Conservation (phyloP, 2,888 invertebrate genomes). For the Drosophila anomalipes region DNA sequence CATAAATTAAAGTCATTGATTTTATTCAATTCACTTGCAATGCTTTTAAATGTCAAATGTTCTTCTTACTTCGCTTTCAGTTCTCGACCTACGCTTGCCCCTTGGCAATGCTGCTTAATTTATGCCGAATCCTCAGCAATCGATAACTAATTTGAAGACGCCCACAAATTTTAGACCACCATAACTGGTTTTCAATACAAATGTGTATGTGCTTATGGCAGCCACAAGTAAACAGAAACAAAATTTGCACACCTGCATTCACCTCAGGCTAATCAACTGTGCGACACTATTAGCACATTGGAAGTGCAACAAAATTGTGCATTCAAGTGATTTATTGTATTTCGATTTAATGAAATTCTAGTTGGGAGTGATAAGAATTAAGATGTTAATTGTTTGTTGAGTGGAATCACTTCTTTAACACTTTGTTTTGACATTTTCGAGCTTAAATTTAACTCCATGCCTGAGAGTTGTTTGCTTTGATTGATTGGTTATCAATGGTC, state of each 20-base stretch:
- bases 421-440: background rate
- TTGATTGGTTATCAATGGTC: slow-evolving; percentile 46
- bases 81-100: background rate
- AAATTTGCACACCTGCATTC: slow-evolving; percentile 14
- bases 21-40: background rate
- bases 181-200: background rate
- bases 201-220: background rate
- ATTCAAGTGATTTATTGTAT: background rate
- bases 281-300: slow-evolving; percentile 39
- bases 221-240: background rate
- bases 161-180: background rate
- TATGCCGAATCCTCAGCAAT: background rate
- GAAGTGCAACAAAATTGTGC: slow-evolving; percentile 16
- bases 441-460: background rate
- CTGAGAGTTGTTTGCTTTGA: background rate
- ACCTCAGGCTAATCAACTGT: slow-evolving; percentile 14
- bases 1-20: background rate
- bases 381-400: background rate
- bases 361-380: slow-evolving; percentile 13
- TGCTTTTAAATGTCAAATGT: background rate
- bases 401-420: background rate
- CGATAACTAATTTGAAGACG: background rate
- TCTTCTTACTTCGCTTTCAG: no score
- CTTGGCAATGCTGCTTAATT: background rate
- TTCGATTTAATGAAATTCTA: background rate